Evolutionary conservation across 2,113 vertebrate genomes (phyloP), one percentile per base, ranked within the genome.

Genomic region (Phyllopteryx taeniolatus): DNA sequence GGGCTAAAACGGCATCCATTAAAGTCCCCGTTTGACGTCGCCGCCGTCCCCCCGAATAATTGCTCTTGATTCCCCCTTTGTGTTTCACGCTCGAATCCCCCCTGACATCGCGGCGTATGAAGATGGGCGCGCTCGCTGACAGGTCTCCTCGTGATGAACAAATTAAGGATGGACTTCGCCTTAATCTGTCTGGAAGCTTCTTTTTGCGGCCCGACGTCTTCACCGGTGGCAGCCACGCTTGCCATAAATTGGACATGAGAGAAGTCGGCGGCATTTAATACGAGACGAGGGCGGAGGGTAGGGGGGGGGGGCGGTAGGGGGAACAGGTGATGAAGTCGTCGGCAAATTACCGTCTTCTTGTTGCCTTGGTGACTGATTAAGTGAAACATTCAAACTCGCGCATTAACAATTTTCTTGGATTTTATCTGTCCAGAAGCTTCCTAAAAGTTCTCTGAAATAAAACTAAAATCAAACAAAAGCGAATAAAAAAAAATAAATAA

Each of bases 171-270:
- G 83, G 76, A 76, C 84, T 79, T 79, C 65, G 77, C 85, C 82
- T 82, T 90, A 86, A 89, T 90, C 83, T 87, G 86, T 89, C 89
- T 88, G 10, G 71, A 88, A 83, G 84, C 83, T 76, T 88, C 72
- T 82, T 54, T 83, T 80, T 61, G 77, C 76, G 77, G 65, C 59
- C 54, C 66, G 64, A 83, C 85, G 85, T 86, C 87, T 86, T 88
- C 81, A 80, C 82, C 84, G 74, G 71, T 87, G 89, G 89, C 89
- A 90, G 87, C 77, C 70, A 75, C 85, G 83, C 70, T 78, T 53
- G 22, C 42, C 35, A 86, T 87, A 90, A 90, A 91, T 91, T 90
- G 84, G 89, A 89, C 89, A 89, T 88, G 87, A 89, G 78, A 66
- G 79, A 70, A 79, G 83, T 87, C 78, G 51, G 81, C 79, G 86